A percentile compares a stretch with the other conserved stretches of the same genome.
Evolutionary conservation across 2,797 vertebrate species (phyloP).

Genomic region (Cuniculus paca): DNA sequence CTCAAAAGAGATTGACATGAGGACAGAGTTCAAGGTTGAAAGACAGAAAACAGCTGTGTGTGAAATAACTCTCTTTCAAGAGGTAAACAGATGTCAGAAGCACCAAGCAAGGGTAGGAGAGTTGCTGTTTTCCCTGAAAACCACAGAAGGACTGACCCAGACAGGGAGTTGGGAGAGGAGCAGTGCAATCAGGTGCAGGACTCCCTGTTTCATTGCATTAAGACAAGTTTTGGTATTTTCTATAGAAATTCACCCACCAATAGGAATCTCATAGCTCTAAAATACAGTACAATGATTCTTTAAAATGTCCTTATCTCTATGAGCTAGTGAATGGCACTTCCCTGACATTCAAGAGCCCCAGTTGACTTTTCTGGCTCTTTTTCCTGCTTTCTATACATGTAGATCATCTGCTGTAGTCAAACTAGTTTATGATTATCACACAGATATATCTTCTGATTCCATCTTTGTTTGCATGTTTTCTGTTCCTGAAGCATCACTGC

Average conservation of each 20-base stretch:
- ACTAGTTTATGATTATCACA: background rate
- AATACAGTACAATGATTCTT: background rate
- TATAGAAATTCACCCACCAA: background rate
- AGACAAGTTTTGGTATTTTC: background rate
- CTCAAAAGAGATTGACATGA: background rate
- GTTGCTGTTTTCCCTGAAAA: conserved; percentile 1
- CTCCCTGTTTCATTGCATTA: background rate
- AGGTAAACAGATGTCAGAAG: conserved; percentile 22
- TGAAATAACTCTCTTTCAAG: conserved; percentile 40
- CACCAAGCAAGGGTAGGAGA: background rate
- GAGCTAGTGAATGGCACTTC: background rate
- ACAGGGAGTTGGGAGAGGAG: background rate
- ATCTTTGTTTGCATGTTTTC: background rate
- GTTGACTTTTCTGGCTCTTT: background rate
- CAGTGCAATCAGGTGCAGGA: background rate
- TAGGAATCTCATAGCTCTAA: background rate
- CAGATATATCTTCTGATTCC: background rate
- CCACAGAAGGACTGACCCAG: background rate
- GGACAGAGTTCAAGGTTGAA: background rate
- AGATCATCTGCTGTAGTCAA: background rate
- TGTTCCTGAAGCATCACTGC: background rate
- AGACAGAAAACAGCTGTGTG: conserved; percentile 5
- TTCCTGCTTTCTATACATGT: background rate
- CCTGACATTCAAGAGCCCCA: background rate
- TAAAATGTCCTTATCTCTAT: background rate